Conservation (phyloP, 2,113 vertebrate species). For the Macquaria ambigua region DNA sequence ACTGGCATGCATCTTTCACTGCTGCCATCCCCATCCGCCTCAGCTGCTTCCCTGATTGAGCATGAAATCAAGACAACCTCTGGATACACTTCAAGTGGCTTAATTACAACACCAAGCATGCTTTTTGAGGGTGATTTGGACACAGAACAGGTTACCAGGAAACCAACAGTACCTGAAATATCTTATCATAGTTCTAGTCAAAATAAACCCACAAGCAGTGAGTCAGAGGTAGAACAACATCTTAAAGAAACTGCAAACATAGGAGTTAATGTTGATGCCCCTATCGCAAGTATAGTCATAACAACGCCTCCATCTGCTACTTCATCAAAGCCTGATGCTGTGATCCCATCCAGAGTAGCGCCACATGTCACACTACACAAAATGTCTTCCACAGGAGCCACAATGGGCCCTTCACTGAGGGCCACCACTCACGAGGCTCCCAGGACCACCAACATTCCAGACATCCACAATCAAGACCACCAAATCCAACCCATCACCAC, state of each 20-base stretch:
- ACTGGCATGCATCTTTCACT: slow-evolving; percentile 22
- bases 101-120: not conserved
- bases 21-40: slow-evolving; percentile 32
- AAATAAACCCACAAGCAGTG: not conserved
- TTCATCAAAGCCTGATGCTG: not conserved
- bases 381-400: slow-evolving; percentile 29
- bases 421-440: slow-evolving; percentile 47
- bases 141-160: slow-evolving; percentile 34
- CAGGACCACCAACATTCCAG: slow-evolving; percentile 72
- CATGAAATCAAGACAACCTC: slow-evolving; percentile 17
- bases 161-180: slow-evolving; percentile 26
- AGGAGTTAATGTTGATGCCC: slow-evolving; percentile 2
- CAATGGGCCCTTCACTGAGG: slow-evolving; percentile 12
- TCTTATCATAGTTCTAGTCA: slow-evolving; percentile 48
- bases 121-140: slow-evolving; percentile 25
- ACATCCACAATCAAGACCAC: slow-evolving; percentile 64
- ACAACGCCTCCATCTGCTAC: not conserved
- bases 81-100: slow-evolving; percentile 26
- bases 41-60: slow-evolving; percentile 21
- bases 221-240: not conserved
- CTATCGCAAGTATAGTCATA: not conserved
- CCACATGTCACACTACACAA: slow-evolving; percentile 26
- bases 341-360: slow-evolving; percentile 28
- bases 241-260: slow-evolving; percentile 41
- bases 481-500: slow-evolving; percentile 40